Percentiles rank a stretch among this genome's conserved stretches.
phyloP scores from a whole-genome alignment of 2,888 invertebrate genomes.

The Caenorhabditis drosophilae region DNA sequence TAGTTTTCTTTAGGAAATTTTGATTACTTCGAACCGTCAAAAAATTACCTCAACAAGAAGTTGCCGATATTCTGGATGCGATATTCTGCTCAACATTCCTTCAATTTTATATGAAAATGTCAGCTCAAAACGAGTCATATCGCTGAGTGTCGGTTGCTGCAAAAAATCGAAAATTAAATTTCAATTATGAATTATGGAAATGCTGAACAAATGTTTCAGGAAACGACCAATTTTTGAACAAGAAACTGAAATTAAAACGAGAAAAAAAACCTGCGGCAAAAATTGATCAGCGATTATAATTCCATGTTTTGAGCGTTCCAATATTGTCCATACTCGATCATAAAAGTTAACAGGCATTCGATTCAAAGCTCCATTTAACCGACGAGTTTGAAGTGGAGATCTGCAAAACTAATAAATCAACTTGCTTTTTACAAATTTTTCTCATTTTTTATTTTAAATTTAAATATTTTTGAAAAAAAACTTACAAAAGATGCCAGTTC shows the following conservation, averaged over 20 bases:
- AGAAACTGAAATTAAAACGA: too few species aligned
- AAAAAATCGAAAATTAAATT: too few species aligned
- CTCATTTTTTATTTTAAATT: background rate
- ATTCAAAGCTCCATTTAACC: constrained; percentile 92
- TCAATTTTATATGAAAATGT: constrained; percentile 93
- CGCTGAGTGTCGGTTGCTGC: constrained; percentile 85
- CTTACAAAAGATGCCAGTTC: constrained; percentile 65
- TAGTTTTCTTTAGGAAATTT: too few species aligned
- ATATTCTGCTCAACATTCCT: constrained; percentile 78
- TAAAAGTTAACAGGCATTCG: constrained; percentile 94
- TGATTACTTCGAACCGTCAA: too few species aligned
- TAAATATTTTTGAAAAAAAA: too few species aligned
- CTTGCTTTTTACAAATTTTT: background rate
- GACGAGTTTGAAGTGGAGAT: constrained; percentile 83
- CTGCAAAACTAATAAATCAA: constrained; percentile 46
- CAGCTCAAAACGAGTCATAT: constrained; percentile 95
- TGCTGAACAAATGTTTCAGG: too few species aligned
- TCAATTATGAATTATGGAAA: too few species aligned
- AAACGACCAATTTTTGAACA: too few species aligned
- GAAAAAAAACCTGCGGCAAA: constrained; percentile 78
- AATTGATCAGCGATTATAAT: constrained; percentile 80
- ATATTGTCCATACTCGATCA: constrained; percentile 92
- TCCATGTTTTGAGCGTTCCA: constrained; percentile 86
- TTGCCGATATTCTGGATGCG: constrained; percentile 78
- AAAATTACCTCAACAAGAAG: constrained; percentile 76